These are phyloP conservation scores for Drosophila testacea DNA, from an alignment of 2,888 invertebrate species.

Conservation along the genomic window DNA sequence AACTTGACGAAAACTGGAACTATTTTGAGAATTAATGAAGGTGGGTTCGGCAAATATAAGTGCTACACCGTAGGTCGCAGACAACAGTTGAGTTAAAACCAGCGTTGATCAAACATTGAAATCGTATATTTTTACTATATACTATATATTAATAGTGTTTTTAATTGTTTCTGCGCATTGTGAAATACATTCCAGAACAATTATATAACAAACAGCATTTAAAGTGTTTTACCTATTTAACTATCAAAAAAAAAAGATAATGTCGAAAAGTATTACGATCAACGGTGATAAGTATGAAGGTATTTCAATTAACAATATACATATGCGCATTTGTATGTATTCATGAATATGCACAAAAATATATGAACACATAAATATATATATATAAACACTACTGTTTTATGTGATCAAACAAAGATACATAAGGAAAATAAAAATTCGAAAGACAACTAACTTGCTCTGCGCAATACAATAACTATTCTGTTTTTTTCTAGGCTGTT, in stretches of 20 bases:
- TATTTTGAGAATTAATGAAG: constrained; percentile 13
- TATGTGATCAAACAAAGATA: not conserved
- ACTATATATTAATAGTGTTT: constrained; percentile 1
- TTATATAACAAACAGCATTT: constrained; percentile 11
- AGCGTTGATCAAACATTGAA: constrained; percentile 14
- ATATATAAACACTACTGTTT: not conserved
- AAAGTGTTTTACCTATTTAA: constrained; percentile 29
- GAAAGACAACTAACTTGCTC: no score
- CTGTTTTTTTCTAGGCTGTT: no score
- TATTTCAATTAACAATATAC: constrained; percentile 20
- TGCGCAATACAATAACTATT: no score
- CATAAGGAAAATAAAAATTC: no score
- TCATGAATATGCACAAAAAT: not conserved
- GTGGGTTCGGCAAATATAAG: constrained; percentile 43
- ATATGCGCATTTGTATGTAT: not conserved
- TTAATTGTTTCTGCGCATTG: constrained; percentile 41
- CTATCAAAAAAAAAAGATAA: constrained; percentile 52
- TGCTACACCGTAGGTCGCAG: not conserved
- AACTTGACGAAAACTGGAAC: constrained; percentile 27
- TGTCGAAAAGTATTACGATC: constrained; percentile 60
- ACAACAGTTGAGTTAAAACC: constrained; percentile 35
- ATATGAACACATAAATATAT: not conserved
- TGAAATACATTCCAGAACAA: constrained; percentile 58
- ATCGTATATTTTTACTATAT: constrained; percentile 7
- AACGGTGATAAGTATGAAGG: constrained; percentile 65